phyloP scores from a whole-genome alignment of 2,113 vertebrate species.

The Clinocottus analis region DNA sequence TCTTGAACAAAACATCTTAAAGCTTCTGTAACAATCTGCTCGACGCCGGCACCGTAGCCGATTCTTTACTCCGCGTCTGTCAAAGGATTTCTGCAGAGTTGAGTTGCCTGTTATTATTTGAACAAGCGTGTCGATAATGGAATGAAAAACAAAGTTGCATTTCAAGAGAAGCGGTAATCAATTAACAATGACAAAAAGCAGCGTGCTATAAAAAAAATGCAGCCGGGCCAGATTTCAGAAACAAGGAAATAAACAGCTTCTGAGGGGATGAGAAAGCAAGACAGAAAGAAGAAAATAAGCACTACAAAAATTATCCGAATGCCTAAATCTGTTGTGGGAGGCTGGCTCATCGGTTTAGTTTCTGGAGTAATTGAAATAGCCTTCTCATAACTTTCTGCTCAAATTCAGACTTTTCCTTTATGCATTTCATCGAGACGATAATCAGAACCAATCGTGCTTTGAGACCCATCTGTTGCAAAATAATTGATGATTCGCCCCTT shows the following conservation, averaged over 20 bases:
- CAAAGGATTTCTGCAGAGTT: slow-evolving; percentile 38
- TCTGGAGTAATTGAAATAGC: slow-evolving; percentile 59
- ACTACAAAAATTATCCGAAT: slow-evolving; percentile 21
- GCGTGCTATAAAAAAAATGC: slow-evolving; percentile 30
- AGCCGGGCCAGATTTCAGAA: slow-evolving; percentile 43
- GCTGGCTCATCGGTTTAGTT: slow-evolving; percentile 43
- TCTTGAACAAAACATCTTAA: slow-evolving; percentile 43
- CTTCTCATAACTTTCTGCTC: slow-evolving; percentile 59
- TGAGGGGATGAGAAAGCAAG: not conserved
- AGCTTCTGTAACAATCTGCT: slow-evolving; percentile 50
- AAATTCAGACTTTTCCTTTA: slow-evolving; percentile 58
- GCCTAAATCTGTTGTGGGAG: slow-evolving; percentile 12
- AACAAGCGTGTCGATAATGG: slow-evolving; percentile 53
- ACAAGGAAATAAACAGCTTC: slow-evolving; percentile 46
- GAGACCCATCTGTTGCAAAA: slow-evolving; percentile 71
- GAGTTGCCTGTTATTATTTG: slow-evolving; percentile 58
- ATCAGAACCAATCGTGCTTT: slow-evolving; percentile 72
- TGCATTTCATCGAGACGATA: slow-evolving; percentile 56
- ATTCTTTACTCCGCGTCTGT: slow-evolving; percentile 57
- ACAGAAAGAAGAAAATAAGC: slow-evolving; percentile 20
- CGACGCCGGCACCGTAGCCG: not conserved
- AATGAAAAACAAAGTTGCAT: slow-evolving; percentile 44
- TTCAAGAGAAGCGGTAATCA: slow-evolving; percentile 56
- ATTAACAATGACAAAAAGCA: slow-evolving; percentile 38
- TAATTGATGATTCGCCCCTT: slow-evolving; percentile 55